Evolutionary conservation across 2,797 vertebrate genomes (phyloP), one percentile per base, ranked within the genome.

Genomic region (Nyctalus aviator): DNA sequence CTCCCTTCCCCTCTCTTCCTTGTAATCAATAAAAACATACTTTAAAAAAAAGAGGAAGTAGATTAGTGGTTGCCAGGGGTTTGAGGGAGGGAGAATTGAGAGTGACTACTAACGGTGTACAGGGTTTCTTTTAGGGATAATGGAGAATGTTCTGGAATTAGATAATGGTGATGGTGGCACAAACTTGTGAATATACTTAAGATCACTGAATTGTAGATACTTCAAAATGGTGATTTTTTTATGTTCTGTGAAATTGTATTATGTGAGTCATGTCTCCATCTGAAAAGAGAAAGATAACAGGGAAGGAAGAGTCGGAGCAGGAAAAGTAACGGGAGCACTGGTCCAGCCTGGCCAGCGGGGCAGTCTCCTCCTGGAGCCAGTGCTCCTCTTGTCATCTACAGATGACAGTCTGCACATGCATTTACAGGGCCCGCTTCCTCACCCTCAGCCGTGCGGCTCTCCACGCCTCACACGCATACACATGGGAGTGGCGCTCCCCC

Each of bases 311-410:
- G 25, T 21, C 41, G 75, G 41, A 32, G 23, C 83, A 57, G 71
- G 35, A 79, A 44, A 53, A 76, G 41, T 41, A 12, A 2, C 5
- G 12, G 50, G 53, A 35, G n/a, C 32, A 20, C 23, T 3, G 2
- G 41, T 62, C 32, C 6, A 4, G 25, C 5, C 6, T 32, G 59
- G 66, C 13, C 14, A 0, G 3, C 4, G 25, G 30, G 12, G 0
- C 1, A 0, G 15, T 21, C n/a, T 72, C 32, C 21, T 64, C 4
- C 0, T 20, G 37, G 69, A 76, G n/a, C 44, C 27, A 5, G 41
- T 13, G n/a, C 27, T 27, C 59, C 35, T 37, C 37, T 72, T 66
- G 15, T 12, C 13, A 71, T 10, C 1, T 0, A 14, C 25, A 72
- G 57, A 46, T 14, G 7, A 35, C 59, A 50, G 25, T 46, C 20